These are phyloP conservation scores for Trichosurus vulpecula DNA, from an alignment of 2,797 vertebrate species.

Conservation along the genomic window DNA sequence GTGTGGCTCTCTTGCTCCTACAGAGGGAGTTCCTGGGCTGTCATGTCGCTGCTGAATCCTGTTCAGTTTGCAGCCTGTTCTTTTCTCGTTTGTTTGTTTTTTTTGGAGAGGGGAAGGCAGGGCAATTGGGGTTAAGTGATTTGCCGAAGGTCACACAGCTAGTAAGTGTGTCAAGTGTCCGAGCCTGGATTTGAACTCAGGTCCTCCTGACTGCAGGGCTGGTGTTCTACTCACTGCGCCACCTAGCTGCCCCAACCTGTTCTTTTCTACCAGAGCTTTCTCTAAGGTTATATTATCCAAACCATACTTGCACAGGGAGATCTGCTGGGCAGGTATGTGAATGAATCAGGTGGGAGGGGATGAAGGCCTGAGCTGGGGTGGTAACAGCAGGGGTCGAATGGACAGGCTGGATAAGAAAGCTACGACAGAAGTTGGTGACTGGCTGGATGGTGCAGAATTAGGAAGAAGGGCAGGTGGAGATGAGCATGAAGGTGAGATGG, in stretches of 20 bases:
- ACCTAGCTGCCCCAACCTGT: no score
- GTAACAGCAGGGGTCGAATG: accelerated
- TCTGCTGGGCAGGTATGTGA: not conserved
- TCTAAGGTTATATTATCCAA: not conserved
- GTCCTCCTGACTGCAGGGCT: no score
- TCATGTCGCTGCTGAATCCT: not conserved
- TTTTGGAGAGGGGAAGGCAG: no score
- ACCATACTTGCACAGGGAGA: not conserved
- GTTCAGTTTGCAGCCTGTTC: not conserved
- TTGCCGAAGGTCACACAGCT: no score
- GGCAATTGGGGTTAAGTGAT: no score
- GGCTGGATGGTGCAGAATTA: not conserved
- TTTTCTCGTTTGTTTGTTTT: no score
- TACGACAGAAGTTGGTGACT: not conserved
- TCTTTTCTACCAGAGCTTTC: not conserved
- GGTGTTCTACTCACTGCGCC: no score
- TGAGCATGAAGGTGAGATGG: not conserved
- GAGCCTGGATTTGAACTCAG: no score
- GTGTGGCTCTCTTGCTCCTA: not conserved
- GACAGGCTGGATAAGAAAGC: not conserved
- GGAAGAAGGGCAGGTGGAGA: not conserved
- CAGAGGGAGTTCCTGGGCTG: not conserved
- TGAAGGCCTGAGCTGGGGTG: not conserved
- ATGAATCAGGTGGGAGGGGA: not conserved
- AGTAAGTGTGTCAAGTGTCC: no score